Conservation (phyloP, 1,140 invertebrate species). For the Subanguina moxae region DNA sequence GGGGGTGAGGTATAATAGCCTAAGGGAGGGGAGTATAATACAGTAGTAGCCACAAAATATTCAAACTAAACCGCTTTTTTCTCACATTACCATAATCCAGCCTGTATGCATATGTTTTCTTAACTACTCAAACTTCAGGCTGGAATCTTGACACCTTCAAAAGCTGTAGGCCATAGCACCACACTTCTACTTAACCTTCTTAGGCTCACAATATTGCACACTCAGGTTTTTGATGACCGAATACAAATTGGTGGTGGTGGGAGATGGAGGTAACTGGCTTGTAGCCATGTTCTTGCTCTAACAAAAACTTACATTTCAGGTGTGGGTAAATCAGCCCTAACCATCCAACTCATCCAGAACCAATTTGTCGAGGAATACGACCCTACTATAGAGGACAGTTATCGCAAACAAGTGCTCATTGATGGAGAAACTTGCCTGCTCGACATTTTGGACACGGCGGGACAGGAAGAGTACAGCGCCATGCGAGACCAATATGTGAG, state of each 20-base stretch:
- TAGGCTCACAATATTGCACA: too few species aligned
- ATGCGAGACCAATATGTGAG: conserved; percentile 8
- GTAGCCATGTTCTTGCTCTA: too few species aligned
- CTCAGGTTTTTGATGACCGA: neutral
- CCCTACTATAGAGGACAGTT: conserved; percentile 69
- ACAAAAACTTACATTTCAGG: neutral
- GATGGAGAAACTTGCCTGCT: conserved; percentile 96
- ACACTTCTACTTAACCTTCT: too few species aligned
- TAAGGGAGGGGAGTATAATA: too few species aligned
- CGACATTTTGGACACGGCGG: conserved; percentile 97
- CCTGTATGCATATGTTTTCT: too few species aligned
- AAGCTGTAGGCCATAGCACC: too few species aligned
- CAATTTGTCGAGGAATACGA: conserved; percentile 99
- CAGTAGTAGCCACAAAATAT: too few species aligned
- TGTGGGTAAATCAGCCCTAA: conserved; percentile 69
- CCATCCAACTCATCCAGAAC: conserved; percentile 98
- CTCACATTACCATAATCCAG: too few species aligned
- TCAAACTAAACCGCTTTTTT: too few species aligned
- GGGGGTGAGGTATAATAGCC: too few species aligned
- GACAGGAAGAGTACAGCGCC: conserved; percentile 69
- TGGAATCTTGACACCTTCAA: too few species aligned
- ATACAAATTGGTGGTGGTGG: conserved; percentile 45
- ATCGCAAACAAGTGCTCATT: conserved; percentile 73
- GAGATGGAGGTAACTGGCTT: conserved; percentile 65
- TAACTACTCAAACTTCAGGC: too few species aligned